Evolutionary conservation across 1,140 invertebrate species (phyloP).

Genomic region (Bombus haemorrhoidalis): DNA sequence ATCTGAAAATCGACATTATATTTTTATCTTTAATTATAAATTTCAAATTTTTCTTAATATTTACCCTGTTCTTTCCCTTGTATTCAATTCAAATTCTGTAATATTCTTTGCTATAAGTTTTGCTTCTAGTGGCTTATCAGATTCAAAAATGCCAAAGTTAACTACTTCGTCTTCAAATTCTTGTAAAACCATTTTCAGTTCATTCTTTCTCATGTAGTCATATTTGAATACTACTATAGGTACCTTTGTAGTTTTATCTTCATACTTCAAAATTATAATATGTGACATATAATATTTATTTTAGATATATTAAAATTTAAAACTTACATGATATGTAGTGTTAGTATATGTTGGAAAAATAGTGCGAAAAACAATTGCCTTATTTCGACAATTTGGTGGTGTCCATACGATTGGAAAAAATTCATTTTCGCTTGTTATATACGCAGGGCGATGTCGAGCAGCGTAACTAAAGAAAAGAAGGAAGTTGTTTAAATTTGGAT

Average conservation of each 20-base stretch:
- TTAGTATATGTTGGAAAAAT: constrained; percentile 77
- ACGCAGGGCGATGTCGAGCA: constrained; percentile 73
- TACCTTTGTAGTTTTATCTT: constrained; percentile 74
- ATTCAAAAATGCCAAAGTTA: constrained; percentile 79
- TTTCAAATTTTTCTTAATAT: background rate
- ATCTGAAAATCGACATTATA: constrained; percentile 64
- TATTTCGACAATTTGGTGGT: constrained; percentile 78
- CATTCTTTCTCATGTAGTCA: constrained; percentile 76
- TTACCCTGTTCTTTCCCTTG: constrained; percentile 75
- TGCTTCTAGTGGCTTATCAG: constrained; percentile 77
- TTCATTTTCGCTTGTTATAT: constrained; percentile 62
- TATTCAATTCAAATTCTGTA: constrained; percentile 74
- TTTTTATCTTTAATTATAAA: constrained; percentile 2
- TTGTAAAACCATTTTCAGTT: constrained; percentile 76
- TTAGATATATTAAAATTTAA: constrained; percentile 22
- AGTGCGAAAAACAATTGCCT: constrained; percentile 71
- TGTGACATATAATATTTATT: background rate
- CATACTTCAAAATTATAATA: constrained; percentile 72
- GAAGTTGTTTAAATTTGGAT: background rate
- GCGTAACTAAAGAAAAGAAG: constrained; percentile 66
- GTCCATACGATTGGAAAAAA: constrained; percentile 76
- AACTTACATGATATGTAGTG: constrained; percentile 74
- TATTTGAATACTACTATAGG: constrained; percentile 81
- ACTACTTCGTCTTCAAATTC: constrained; percentile 76
- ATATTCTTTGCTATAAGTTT: constrained; percentile 76